These are phyloP conservation scores for Nebria ingens DNA, from an alignment of 1,140 invertebrate genomes.

Conservation along the genomic window DNA sequence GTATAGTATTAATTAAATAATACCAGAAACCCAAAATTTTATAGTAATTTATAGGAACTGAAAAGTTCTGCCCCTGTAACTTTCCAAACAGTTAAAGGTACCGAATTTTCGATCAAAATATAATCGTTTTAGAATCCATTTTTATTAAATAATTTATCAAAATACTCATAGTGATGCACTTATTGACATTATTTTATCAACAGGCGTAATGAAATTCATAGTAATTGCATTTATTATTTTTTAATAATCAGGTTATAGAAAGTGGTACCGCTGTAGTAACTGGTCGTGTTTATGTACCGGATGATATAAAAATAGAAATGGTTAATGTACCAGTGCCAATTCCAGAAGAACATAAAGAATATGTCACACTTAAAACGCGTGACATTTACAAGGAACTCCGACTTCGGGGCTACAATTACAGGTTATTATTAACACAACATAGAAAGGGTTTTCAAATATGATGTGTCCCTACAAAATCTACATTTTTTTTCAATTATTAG, in stretches of 20 bases:
- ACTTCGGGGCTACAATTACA: conserved; percentile 86
- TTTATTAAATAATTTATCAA: too few species aligned
- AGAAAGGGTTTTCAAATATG: background rate
- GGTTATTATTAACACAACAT: conserved; percentile 28
- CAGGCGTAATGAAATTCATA: too few species aligned
- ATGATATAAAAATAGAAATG: conserved; percentile 34
- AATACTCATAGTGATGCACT: too few species aligned
- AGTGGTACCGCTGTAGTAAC: conserved; percentile 65
- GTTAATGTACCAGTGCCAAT: conserved; percentile 31
- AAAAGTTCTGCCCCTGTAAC: too few species aligned
- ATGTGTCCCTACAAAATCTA: background rate
- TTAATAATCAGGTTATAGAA: conserved; percentile 53
- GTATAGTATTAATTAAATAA: too few species aligned
- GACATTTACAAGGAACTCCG: conserved; percentile 90
- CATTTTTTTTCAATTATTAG: conserved; percentile 20
- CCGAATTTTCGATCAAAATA: too few species aligned
- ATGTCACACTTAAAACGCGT: conserved; percentile 40
- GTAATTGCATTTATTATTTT: conserved; percentile 5
- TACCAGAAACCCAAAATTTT: too few species aligned
- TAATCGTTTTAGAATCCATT: too few species aligned
- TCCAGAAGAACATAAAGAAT: conserved; percentile 32
- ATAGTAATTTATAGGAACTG: too few species aligned
- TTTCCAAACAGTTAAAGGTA: too few species aligned
- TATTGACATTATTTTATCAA: too few species aligned
- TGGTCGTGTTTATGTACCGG: conserved; percentile 48